phyloP scores from a whole-genome alignment of 2,888 invertebrate genomes.

The Dolichopus griseipennis region DNA sequence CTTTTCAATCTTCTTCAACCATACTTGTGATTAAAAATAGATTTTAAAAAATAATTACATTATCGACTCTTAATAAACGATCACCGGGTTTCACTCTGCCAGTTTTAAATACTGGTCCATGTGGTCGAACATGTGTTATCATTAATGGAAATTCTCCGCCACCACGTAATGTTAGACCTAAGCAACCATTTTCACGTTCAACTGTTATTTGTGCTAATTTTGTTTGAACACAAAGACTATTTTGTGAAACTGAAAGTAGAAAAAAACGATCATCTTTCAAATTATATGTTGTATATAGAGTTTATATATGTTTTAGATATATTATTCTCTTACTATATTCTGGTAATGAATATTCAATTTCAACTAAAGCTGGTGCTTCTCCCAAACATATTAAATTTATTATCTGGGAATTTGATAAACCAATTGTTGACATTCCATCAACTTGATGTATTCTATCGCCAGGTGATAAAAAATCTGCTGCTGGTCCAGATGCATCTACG shows the following conservation, averaged over 20 bases:
- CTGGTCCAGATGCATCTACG: slow-evolving; percentile 41
- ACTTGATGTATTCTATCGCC: slow-evolving; percentile 74
- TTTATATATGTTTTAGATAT: not conserved
- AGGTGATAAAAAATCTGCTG: slow-evolving; percentile 66
- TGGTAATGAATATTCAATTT: slow-evolving; percentile 76
- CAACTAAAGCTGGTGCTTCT: slow-evolving; percentile 64
- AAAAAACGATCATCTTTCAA: slow-evolving; percentile 7
- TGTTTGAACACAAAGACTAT: slow-evolving; percentile 63
- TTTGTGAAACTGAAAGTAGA: slow-evolving; percentile 52
- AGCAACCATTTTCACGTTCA: slow-evolving; percentile 69
- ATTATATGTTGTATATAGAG: not conserved
- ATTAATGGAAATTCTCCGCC: slow-evolving; percentile 74
- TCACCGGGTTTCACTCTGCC: slow-evolving; percentile 87
- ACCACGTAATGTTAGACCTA: slow-evolving; percentile 80
- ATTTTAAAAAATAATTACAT: slow-evolving; percentile 47
- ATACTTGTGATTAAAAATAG: not conserved
- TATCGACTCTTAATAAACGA: slow-evolving; percentile 77
- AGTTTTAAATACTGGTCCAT: slow-evolving; percentile 83
- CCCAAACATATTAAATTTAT: slow-evolving; percentile 59
- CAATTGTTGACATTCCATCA: slow-evolving; percentile 68
- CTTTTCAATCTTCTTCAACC: no score
- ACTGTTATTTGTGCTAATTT: slow-evolving; percentile 72
- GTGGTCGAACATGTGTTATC: slow-evolving; percentile 79
- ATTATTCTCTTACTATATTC: slow-evolving; percentile 60
- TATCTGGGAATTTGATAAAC: slow-evolving; percentile 69